Conservation (phyloP, 2,113 vertebrate species). For the Xiphias gladius region DNA sequence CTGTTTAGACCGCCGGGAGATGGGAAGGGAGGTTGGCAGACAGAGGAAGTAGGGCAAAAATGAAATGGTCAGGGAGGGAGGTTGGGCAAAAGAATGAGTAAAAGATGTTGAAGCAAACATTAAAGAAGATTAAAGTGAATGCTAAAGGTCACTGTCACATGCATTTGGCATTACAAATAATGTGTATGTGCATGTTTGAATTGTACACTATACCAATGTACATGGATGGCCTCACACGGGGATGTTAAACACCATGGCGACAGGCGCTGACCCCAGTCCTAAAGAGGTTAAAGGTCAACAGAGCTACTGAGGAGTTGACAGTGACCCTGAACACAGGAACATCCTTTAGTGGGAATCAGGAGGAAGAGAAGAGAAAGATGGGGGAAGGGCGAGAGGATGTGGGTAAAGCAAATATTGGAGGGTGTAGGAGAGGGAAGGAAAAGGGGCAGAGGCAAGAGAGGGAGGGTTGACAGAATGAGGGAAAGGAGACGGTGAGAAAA, state of each 20-base stretch:
- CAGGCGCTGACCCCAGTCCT: conserved; percentile 74
- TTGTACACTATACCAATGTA: conserved; percentile 33
- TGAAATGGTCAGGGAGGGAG: conserved; percentile 2
- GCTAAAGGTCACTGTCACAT: conserved; percentile 44
- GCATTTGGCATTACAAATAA: conserved; percentile 51
- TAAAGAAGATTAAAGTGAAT: conserved; percentile 57
- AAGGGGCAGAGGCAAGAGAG: background rate
- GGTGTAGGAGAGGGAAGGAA: background rate
- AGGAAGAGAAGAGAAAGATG: conserved; percentile 17
- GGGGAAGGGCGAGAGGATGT: conserved; percentile 23
- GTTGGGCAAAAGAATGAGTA: conserved; percentile 39
- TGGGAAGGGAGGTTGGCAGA: background rate
- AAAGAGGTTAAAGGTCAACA: conserved; percentile 77
- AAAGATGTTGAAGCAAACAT: conserved; percentile 50
- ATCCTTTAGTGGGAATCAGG: conserved; percentile 61
- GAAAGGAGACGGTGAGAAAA: background rate
- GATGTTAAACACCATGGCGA: conserved; percentile 71
- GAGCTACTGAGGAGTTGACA: conserved; percentile 48
- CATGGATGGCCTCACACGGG: conserved; percentile 46
- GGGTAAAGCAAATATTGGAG: conserved; percentile 45
- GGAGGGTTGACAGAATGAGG: conserved; percentile 17
- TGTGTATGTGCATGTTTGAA: conserved; percentile 42
- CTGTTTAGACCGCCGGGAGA: conserved; percentile 42
- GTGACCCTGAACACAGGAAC: conserved; percentile 72
- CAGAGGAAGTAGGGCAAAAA: conserved; percentile 34